phyloP scores from a whole-genome alignment of 1,140 invertebrate species.

The fruit fly (Drosophila melanogaster) region DNA sequence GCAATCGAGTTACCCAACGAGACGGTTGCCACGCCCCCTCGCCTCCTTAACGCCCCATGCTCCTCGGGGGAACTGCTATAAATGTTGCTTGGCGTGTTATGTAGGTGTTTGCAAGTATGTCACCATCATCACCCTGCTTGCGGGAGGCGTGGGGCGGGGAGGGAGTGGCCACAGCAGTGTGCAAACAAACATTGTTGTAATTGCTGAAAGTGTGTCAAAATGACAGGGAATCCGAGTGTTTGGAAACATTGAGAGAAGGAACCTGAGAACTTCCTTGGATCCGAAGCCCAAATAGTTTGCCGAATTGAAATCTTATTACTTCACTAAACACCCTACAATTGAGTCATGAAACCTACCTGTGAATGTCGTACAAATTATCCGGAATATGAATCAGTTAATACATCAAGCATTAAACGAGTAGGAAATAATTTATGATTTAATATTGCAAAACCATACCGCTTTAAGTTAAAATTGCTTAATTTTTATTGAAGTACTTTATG shows the following conservation, averaged over 20 bases:
- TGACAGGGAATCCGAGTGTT: conserved; percentile 38
- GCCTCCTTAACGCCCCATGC: neutral
- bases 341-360: neutral
- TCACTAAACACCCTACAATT: conserved; percentile 7
- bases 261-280: conserved; percentile 34
- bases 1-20: conserved; percentile 78
- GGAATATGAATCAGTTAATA: too few species aligned
- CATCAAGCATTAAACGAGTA: too few species aligned
- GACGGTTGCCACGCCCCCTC: conserved; percentile 15
- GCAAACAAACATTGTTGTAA: conserved; percentile 77
- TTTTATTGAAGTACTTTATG: too few species aligned
- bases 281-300: conserved; percentile 11
- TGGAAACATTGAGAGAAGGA: conserved; percentile 24
- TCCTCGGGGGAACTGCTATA: conserved; percentile 46
- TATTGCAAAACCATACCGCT: too few species aligned
- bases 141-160: neutral
- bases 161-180: conserved; percentile 53
- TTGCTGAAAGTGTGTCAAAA: conserved; percentile 77
- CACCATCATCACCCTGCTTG: conserved; percentile 36
- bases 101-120: conserved; percentile 63
- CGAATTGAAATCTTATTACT: conserved; percentile 13
- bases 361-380: too few species aligned
- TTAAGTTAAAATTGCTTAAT: too few species aligned
- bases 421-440: too few species aligned
- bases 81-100: conserved; percentile 65